Percentiles rank a stretch among this genome's conserved stretches.
Evolutionary conservation across 1,140 invertebrate genomes (phyloP).

Genomic region (Aphelinus certus): DNA sequence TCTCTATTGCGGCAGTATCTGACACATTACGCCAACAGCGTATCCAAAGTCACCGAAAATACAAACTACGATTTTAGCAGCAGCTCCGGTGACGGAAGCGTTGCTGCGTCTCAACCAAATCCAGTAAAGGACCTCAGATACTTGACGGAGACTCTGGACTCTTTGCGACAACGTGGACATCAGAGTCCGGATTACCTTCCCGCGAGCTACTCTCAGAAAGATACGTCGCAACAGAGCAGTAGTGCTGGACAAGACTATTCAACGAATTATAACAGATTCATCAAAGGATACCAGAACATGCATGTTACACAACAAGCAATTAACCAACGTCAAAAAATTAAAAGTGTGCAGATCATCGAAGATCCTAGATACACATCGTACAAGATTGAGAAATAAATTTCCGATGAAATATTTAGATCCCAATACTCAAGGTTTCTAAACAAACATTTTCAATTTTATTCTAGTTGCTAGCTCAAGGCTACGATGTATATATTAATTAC

Average conservation of each 20-base stretch:
- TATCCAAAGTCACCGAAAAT: constrained; percentile 48
- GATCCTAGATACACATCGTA: constrained; percentile 52
- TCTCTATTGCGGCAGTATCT: constrained; percentile 61
- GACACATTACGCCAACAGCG: constrained; percentile 55
- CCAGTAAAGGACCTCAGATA: constrained; percentile 53
- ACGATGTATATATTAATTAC: no score
- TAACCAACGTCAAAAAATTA: constrained; percentile 50
- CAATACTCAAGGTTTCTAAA: no score
- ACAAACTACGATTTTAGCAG: constrained; percentile 50
- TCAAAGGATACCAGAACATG: constrained; percentile 25
- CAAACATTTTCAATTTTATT: no score
- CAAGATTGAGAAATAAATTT: constrained; percentile 23
- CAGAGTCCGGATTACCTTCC: constrained; percentile 9
- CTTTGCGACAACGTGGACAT: constrained; percentile 28
- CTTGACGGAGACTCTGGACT: constrained; percentile 49
- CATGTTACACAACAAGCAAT: background rate
- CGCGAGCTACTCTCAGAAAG: no score
- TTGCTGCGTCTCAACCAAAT: constrained; percentile 32
- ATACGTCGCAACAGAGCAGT: background rate
- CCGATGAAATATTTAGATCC: no score
- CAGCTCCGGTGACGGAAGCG: constrained; percentile 26
- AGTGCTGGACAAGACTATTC: background rate
- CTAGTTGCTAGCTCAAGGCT: no score
- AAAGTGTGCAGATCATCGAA: constrained; percentile 61
- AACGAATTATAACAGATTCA: background rate